Evolutionary conservation across 2,888 invertebrate species (phyloP).

Genomic region (Tetragnatha montana): DNA sequence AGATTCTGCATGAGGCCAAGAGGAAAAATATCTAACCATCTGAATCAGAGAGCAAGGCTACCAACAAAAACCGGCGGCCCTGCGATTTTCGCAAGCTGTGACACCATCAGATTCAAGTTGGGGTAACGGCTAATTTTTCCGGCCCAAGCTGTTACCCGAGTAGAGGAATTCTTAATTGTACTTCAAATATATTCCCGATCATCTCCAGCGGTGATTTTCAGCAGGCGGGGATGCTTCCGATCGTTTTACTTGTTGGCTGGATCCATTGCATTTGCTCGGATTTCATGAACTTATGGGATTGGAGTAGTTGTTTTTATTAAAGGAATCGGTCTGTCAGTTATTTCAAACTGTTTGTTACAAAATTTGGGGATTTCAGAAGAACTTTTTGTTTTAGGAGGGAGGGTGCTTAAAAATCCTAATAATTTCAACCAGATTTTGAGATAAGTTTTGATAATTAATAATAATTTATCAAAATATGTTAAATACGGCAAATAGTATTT

Average conservation of each 20-base stretch:
- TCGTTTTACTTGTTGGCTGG: not conserved
- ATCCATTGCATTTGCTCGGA: no score
- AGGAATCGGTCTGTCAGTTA: no score
- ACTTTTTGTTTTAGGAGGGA: no score
- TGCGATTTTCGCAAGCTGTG: conserved; percentile 35
- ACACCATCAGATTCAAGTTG: conserved; percentile 11
- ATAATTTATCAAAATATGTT: no score
- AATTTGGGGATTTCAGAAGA: no score
- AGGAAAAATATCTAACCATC: not conserved
- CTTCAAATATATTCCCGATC: conserved; percentile 2
- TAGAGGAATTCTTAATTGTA: conserved; percentile 22
- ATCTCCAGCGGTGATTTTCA: not conserved
- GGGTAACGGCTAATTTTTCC: conserved; percentile 1
- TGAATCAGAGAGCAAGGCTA: conserved; percentile 13
- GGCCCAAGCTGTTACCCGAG: conserved; percentile 19
- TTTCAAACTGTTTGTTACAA: no score
- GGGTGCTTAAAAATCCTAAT: no score
- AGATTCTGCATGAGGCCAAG: not conserved
- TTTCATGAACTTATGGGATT: no score
- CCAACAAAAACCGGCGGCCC: not conserved
- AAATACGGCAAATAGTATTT: no score
- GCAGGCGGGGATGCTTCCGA: not conserved
- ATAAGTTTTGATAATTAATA: no score
- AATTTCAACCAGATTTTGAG: no score
- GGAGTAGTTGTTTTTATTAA: no score